Conservation (phyloP, 2,888 invertebrate species). For the Aphidius colemani region DNA sequence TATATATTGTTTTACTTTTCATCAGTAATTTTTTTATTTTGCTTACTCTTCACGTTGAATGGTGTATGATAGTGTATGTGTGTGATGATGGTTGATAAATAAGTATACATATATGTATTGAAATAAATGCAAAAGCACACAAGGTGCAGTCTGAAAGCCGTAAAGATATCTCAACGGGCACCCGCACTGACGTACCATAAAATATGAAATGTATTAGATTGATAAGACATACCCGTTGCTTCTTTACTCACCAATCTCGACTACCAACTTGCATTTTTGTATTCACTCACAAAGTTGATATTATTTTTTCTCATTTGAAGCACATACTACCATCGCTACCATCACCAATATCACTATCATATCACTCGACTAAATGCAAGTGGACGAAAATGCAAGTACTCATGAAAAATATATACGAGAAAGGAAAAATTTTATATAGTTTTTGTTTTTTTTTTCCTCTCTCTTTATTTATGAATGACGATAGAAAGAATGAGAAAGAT, state of each 20-base stretch:
- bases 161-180: constrained; percentile 28
- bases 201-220: constrained; percentile 55
- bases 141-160: constrained; percentile 27
- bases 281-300: constrained; percentile 21
- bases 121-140: constrained; percentile 25
- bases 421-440: constrained; percentile 5
- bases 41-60: neutral
- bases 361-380: constrained; percentile 10
- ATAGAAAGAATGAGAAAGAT: constrained; percentile 7
- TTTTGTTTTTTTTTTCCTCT: too few relatives aligned
- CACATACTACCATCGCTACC: constrained; percentile 16
- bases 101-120: constrained; percentile 1
- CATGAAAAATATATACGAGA: constrained; percentile 10
- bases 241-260: neutral
- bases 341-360: neutral
- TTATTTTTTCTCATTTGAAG: constrained; percentile 11
- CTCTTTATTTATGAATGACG: neutral
- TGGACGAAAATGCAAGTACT: constrained; percentile 23
- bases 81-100: neutral
- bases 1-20: constrained; percentile 17
- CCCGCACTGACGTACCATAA: constrained; percentile 40
- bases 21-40: constrained; percentile 8
- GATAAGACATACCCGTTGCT: constrained; percentile 41
- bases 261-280: constrained; percentile 11
- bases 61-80: neutral